Percentiles rank a stretch among this genome's conserved stretches.
These are phyloP conservation scores for Rhinoderma darwinii DNA, from an alignment of 2,113 vertebrate species.

Conservation along the genomic window DNA sequence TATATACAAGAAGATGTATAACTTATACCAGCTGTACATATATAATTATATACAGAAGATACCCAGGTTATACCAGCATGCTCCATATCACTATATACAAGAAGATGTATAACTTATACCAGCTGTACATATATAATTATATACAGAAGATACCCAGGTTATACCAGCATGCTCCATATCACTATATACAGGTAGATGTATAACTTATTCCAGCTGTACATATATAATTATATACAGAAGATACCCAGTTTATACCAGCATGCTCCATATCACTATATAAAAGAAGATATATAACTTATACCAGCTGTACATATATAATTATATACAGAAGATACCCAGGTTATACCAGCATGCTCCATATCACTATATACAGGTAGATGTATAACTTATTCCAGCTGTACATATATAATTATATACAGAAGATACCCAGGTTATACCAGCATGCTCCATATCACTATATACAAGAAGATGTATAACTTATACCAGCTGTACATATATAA, in stretches of 20 bases:
- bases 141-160: not conserved
- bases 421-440: not conserved
- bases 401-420: not conserved
- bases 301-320: not conserved
- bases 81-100: not conserved
- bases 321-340: not conserved
- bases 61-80: not conserved
- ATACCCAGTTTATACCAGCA: not conserved
- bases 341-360: not conserved
- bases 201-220: not conserved
- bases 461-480: not conserved
- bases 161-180: not conserved
- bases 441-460: slow-evolving; percentile 4
- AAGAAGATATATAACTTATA: not conserved
- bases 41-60: not conserved
- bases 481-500: not conserved
- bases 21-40: not conserved
- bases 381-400: not conserved
- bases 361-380: not conserved
- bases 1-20: not conserved
- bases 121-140: not conserved
- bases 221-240: not conserved
- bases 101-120: not conserved
- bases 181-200: not conserved
- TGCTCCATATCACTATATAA: not conserved